Percentiles rank a stretch among this genome's conserved stretches.
These are phyloP conservation scores for Apamea sordens DNA, from an alignment of 2,888 invertebrate genomes.

Conservation along the genomic window DNA sequence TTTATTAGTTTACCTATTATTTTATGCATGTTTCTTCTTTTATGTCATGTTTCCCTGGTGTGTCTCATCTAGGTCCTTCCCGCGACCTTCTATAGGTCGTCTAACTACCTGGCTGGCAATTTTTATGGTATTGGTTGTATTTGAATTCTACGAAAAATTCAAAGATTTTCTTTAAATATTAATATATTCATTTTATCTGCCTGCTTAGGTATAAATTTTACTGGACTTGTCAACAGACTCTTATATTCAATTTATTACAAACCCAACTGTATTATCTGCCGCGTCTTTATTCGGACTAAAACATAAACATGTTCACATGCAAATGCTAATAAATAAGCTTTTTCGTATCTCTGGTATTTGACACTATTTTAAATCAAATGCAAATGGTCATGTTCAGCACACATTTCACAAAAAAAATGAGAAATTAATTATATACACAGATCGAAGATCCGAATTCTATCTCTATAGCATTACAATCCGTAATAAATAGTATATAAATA, in stretches of 20 bases:
- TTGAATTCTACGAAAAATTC: background rate
- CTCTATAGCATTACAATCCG: slow-evolving; percentile 67
- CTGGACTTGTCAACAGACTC: slow-evolving; percentile 20
- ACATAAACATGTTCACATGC: slow-evolving; percentile 53
- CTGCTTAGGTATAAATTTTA: background rate
- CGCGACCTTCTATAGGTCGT: background rate
- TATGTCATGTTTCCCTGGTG: background rate
- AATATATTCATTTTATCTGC: background rate
- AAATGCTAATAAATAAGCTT: slow-evolving; percentile 63
- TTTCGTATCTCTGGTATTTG: slow-evolving; percentile 57
- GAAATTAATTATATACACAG: slow-evolving; percentile 66
- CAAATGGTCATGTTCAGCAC: slow-evolving; percentile 56
- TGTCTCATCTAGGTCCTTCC: background rate
- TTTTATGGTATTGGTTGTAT: background rate
- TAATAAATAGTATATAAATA: slow-evolving; percentile 79
- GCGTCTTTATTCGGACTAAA: slow-evolving; percentile 53
- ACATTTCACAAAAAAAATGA: slow-evolving; percentile 67
- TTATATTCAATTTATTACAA: slow-evolving; percentile 47
- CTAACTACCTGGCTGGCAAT: background rate
- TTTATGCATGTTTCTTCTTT: too few species aligned
- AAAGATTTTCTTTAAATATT: background rate
- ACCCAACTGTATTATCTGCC: background rate
- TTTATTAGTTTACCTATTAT: background rate
- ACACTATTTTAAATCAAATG: slow-evolving; percentile 62
- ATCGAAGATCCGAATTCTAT: slow-evolving; percentile 61